phyloP scores from a whole-genome alignment of 35 echinoderm and acorn worm genomes.

The Ophioderma brevispina region DNA sequence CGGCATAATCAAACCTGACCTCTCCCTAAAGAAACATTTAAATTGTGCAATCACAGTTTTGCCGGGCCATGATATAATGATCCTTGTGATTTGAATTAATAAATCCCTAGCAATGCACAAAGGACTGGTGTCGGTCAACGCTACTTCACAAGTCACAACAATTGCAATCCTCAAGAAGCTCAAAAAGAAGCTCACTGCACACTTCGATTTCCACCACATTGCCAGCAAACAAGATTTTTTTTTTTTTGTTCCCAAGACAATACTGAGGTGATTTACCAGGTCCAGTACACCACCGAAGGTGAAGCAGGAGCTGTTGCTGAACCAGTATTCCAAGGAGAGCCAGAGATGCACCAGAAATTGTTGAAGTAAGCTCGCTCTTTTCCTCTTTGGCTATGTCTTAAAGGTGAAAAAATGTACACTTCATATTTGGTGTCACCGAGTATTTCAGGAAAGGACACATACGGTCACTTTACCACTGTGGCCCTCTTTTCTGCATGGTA shows the following conservation, averaged over 20 bases:
- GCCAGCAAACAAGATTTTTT: slow-evolving; percentile 38
- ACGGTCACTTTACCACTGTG: too few species aligned
- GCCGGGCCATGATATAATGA: too few species aligned
- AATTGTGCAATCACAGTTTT: too few species aligned
- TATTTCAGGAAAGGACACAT: not conserved
- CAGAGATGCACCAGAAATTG: slow-evolving; percentile 1
- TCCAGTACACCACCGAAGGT: slow-evolving; percentile 6
- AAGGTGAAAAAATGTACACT: not conserved
- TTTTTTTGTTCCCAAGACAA: not conserved
- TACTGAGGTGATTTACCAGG: not conserved
- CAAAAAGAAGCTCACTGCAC: slow-evolving; percentile 58
- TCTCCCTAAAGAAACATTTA: too few species aligned
- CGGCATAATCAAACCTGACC: too few species aligned
- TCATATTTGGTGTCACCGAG: too few species aligned
- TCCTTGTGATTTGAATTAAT: not conserved
- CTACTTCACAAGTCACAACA: slow-evolving; percentile 63
- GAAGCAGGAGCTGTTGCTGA: slow-evolving; percentile 20
- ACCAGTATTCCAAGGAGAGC: slow-evolving; percentile 11
- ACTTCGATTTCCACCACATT: slow-evolving; percentile 84
- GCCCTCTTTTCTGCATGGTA: too few species aligned
- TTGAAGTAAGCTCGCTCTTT: not conserved
- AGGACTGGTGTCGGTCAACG: slow-evolving; percentile 72
- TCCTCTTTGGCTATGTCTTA: not conserved
- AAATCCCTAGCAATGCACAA: slow-evolving; percentile 32
- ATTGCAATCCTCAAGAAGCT: slow-evolving; percentile 78